Evolutionary conservation across 2,113 vertebrate species (phyloP), one percentile per base, ranked within the genome.

Genomic region (Apodemus sylvaticus): DNA sequence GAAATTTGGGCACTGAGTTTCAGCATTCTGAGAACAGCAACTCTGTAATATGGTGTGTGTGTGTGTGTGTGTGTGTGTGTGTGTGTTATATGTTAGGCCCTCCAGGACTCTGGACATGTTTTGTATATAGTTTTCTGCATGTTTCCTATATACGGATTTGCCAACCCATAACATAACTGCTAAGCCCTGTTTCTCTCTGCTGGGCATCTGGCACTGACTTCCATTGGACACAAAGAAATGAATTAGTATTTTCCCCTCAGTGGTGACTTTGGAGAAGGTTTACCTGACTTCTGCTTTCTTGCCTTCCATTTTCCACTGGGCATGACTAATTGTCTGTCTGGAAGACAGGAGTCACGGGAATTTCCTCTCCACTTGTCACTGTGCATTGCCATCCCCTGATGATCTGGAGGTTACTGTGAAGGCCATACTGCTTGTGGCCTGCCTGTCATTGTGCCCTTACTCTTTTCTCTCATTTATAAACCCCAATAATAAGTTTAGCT

Each of bases 281-380:
- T 68, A 13, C 93, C 79, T 82, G 39, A 97, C 95, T 98, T 98
- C 98, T 98, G 96, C 96, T 98, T 98, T 98, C 94, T 96, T 53
- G 86, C 96, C 86, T 98, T 98, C 97, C 91, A 95, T 98, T 98
- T 98, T 97, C 98, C 97, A 94, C 14, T 0, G 3, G 82, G 79
- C 76, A 48, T 97, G 98, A 98, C 96, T 98, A 97, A 98, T 94
- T 17, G 74, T 88, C 88, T 26, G 68, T 93, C 93, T 98, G 95
- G 14, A 95, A 98, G 76, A 96, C 0, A 73, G 85, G 81, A 97
- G 98, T 96, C 97, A 98, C 22, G 95, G 97, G 98, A 98, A 98
- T 96, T 94, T 97, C 97, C 51, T 92, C 82, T 96, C 96, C 96
- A 60, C 79, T 60, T 86, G 94, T 0, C 6, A 68, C 48, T 45